Conservation (phyloP, 2,888 invertebrate genomes). For the Dryocosmus kuriphilus region DNA sequence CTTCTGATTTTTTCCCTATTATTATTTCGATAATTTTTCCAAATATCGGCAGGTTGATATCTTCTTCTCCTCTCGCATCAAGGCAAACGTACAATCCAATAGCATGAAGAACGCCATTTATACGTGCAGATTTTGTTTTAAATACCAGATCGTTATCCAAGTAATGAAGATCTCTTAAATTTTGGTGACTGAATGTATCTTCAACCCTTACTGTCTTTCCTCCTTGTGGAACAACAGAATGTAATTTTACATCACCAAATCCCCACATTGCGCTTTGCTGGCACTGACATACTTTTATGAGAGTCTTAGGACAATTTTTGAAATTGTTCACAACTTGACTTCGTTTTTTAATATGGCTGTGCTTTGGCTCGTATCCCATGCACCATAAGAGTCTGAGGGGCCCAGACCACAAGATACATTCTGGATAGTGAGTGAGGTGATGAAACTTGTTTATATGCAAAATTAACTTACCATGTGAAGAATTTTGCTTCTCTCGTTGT, state of each 20-base stretch:
- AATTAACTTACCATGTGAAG: no score
- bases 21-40: constrained; percentile 3
- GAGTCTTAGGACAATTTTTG: no score
- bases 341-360: no score
- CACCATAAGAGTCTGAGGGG: no score
- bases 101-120: background rate
- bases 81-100: constrained; percentile 3
- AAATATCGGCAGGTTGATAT: background rate
- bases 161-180: background rate
- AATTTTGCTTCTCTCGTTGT: no score
- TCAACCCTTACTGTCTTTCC: background rate
- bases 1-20: no score
- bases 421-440: no score
- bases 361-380: no score
- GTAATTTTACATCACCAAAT: background rate
- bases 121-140: background rate
- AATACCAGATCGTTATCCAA: background rate
- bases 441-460: no score
- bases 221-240: background rate
- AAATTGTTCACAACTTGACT: no score
- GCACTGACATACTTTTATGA: no score
- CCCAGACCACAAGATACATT: no score
- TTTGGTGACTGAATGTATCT: background rate
- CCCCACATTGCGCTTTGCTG: background rate
- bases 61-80: background rate